Evolutionary conservation across 1,140 invertebrate species (phyloP), one percentile per base, ranked within the genome.

Genomic region (Drosophila subobscura): DNA sequence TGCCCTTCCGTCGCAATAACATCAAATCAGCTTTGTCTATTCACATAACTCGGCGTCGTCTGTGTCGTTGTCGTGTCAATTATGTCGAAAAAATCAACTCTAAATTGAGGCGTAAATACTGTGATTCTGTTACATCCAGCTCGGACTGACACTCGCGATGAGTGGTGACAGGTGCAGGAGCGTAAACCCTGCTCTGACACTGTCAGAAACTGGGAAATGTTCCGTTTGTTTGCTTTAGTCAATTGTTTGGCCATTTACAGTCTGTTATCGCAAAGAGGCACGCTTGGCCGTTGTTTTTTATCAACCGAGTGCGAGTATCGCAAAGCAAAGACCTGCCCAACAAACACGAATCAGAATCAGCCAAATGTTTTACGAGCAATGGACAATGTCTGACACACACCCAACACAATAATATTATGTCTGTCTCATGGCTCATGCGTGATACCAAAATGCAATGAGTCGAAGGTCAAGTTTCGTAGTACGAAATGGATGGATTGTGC

Each of bases 61-160:
- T 20, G 16, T 20, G 16, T 20, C 16, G 16, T 83, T 78, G 72
- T 78, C 63, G 56, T 68, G 80, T 70, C 64, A 81, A 71, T 86
- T 74, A 74, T 67, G 65, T 45, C 40, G 14, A 20, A 42, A 67
- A 67, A 67, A 66, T 67, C 60, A 66, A 29, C 33, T 55, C 33
- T 5, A 37, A 81, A 72, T 83, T 52, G 52, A 65, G 42, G 54
- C 78, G 78, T 65, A 86, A 86, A 83, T 88, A 88, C 74, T 81
- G 74, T 81, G 45, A 77, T 71, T 79, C 77, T 61, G 53, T 77
- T 77, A 61, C 64, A 55, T 42, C 51, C 23, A 22, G 3, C 10
- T 40, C 33, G 10, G 23, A 27, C 50, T 29, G 65, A 33, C 65
- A 61, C 37, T 45, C 45, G 42, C 40, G 70, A 72, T 51, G 67